Percentiles rank a stretch among this genome's conserved stretches.
These are phyloP conservation scores for Dione vanillae DNA, from an alignment of 2,888 invertebrate species.

Conservation along the genomic window DNA sequence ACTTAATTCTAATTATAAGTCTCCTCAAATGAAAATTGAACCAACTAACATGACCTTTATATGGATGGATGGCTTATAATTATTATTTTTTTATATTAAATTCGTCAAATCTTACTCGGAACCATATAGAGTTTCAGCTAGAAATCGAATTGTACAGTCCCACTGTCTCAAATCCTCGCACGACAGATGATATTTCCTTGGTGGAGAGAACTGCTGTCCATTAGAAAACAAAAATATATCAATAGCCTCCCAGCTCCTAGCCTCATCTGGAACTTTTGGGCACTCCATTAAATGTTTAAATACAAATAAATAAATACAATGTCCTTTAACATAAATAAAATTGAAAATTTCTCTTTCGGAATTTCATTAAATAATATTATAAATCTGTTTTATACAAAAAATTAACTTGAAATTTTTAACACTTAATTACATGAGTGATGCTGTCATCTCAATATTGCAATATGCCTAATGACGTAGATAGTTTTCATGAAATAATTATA, in stretches of 20 bases:
- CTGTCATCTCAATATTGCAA: slow-evolving; percentile 1
- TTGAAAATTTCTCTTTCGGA: not conserved
- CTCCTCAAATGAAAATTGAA: not conserved
- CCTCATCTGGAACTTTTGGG: slow-evolving; percentile 50
- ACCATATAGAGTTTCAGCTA: slow-evolving; percentile 69
- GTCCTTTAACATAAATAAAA: not conserved
- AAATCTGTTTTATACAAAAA: not conserved
- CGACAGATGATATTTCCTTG: slow-evolving; percentile 69
- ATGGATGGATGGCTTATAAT: too few species aligned
- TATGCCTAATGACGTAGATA: not conserved
- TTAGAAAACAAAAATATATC: slow-evolving; percentile 73
- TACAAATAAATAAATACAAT: not conserved
- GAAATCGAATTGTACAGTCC: slow-evolving; percentile 58
- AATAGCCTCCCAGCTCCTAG: slow-evolving; percentile 50
- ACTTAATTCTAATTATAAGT: too few species aligned
- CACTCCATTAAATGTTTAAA: slow-evolving; percentile 36
- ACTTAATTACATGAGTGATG: not conserved
- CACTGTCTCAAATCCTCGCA: slow-evolving; percentile 61
- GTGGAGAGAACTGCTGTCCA: slow-evolving; percentile 69
- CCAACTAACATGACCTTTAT: not conserved
- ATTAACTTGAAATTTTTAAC: slow-evolving; percentile 9
- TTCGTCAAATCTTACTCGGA: slow-evolving; percentile 55
- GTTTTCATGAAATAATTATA: not conserved
- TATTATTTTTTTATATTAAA: slow-evolving; percentile 28
- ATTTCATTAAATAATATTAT: not conserved